Evolutionary conservation across 37 sponge, comb jelly and placozoan species (phyloP).

Genomic region (Aphrocallistes beatrix): DNA sequence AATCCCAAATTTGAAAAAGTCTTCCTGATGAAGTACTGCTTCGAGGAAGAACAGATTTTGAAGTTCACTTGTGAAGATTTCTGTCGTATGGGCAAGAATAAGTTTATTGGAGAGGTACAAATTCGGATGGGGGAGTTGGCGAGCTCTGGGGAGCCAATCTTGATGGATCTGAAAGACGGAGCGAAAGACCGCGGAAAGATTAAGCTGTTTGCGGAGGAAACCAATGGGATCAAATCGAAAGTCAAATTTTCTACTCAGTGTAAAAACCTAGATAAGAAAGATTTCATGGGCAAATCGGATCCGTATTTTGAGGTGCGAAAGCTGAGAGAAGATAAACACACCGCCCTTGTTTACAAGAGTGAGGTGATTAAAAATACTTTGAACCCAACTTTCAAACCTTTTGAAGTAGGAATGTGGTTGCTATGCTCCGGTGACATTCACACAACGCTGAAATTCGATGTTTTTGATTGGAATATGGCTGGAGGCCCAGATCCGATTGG

Average conservation of each 20-base stretch:
- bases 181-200: constrained; percentile 55
- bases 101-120: constrained; percentile 54
- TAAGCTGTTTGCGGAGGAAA: constrained; percentile 52
- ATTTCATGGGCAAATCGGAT: constrained; percentile 95
- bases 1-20: constrained; percentile 83
- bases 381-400: constrained; percentile 43
- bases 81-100: constrained; percentile 34
- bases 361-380: constrained; percentile 64
- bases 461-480: constrained; percentile 68
- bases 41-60: constrained; percentile 83
- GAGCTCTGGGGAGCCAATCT: constrained; percentile 48
- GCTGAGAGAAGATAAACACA: constrained; percentile 50
- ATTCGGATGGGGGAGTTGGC: constrained; percentile 61
- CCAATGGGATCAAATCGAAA: constrained; percentile 52
- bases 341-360: constrained; percentile 55
- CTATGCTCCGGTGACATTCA: constrained; percentile 81
- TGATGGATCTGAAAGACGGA: constrained; percentile 36
- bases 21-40: constrained; percentile 71
- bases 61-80: constrained; percentile 62
- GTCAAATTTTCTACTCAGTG: constrained; percentile 49
- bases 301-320: constrained; percentile 75
- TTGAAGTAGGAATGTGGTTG: not conserved
- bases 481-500: constrained; percentile 68
- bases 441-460: constrained; percentile 49
- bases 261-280: constrained; percentile 84